Evolutionary conservation across 2,797 vertebrate genomes (phyloP), one percentile per base, ranked within the genome.

Genomic region (Enteromius anoplus): DNA sequence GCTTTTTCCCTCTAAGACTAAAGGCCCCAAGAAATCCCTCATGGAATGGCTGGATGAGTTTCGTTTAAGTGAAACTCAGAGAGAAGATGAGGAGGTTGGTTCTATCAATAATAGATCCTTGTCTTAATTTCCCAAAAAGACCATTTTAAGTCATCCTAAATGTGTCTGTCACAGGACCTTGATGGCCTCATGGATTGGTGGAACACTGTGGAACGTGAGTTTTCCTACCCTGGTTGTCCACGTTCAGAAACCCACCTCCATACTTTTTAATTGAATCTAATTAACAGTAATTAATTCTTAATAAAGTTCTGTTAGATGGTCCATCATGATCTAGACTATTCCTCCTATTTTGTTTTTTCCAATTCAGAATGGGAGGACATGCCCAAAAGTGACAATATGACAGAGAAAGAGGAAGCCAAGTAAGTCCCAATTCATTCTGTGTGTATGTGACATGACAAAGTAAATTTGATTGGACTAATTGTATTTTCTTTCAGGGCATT

Each of bases 321-420:
- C 4, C 29, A 10, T 69, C n/a, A 11, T 37, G 7, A 29, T 47
- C 2, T 9, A 9, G 15, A 34, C 40, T 26, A 45, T 14, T 21
- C 29, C 9, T 69, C 21, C 34, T 6, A 69, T 42, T 34, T 69
- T 65, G 1, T 85, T 62, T 82, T 68, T 64, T 70, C 37, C 82
- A 5, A 5, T 78, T 72, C 87, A 95, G 95, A 91, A 49, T 95
- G 95, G 95, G 94, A 95, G 83, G 93, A 94, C 34, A 86, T 84
- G 14, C 82, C 90, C 81, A 89, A 91, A 85, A 84, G 84, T 17
- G 91, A 93, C 0, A 91, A 93, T 85, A 92, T 95, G 93, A 95
- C 93, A 0, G 94, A 94, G 29, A 95, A 93, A 86, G 93, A 95
- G 87, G 94, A 95, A 85, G 93, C 93, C 40, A 94, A 93, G 95